Conservation (phyloP, 92 coral and sea anemone species). For the Porites evermanni region DNA sequence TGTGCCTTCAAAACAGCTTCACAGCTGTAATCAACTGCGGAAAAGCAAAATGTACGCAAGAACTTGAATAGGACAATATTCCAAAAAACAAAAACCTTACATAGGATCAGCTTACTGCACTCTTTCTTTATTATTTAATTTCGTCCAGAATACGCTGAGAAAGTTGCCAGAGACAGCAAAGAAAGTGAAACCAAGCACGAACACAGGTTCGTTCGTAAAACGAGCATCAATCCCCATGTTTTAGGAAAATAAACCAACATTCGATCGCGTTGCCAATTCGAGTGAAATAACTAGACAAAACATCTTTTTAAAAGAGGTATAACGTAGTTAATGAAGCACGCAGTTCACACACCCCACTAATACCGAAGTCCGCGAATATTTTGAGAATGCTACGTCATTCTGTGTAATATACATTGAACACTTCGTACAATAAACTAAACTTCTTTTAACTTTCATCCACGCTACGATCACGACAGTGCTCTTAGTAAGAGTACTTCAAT, state of each 20-base stretch:
- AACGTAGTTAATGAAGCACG: neutral
- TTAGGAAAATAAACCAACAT: neutral
- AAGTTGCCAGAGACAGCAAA: no score
- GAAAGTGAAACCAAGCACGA: neutral
- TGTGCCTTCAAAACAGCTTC: no score
- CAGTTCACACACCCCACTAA: neutral
- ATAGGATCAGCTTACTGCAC: no score
- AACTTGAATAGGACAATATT: no score
- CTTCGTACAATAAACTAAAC: neutral
- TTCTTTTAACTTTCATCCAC: neutral
- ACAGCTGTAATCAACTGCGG: no score
- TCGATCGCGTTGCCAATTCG: neutral
- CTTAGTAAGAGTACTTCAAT: neutral
- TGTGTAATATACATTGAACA: neutral
- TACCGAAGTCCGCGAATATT: neutral
- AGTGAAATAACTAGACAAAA: neutral
- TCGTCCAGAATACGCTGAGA: no score
- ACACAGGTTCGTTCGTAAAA: neutral
- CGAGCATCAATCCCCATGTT: neutral
- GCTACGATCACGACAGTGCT: neutral
- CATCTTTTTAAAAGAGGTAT: neutral
- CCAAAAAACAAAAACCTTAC: no score
- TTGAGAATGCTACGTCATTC: constrained; percentile 26
- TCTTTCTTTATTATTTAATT: no score
- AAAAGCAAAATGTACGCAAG: no score